Conservation (phyloP, 2,113 vertebrate species). For the Callospermophilus lateralis region DNA sequence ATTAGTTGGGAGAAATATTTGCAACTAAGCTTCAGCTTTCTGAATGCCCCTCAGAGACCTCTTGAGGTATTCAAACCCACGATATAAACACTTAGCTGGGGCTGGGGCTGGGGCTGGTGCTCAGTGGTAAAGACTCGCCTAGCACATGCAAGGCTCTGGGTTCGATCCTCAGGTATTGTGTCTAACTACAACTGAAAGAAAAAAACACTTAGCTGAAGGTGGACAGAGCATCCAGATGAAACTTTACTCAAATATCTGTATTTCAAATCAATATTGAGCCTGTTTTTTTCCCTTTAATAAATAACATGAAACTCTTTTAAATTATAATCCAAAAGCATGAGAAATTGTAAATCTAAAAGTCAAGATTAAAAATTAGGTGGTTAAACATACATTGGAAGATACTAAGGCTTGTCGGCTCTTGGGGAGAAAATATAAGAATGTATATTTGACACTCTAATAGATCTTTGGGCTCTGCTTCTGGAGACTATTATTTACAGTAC, state of each 20-base stretch:
- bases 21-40: not conserved
- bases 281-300: not conserved
- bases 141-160: too few species aligned
- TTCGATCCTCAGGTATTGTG: too few species aligned
- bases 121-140: too few species aligned
- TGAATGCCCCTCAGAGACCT: not conserved
- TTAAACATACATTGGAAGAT: not conserved
- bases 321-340: conserved; percentile 1
- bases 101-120: too few species aligned
- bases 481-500: not conserved
- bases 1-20: not conserved
- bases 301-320: conserved; percentile 40
- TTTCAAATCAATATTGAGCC: not conserved
- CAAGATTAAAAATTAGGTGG: not conserved
- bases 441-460: not conserved
- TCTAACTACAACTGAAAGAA: too few species aligned
- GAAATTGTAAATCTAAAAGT: conserved; percentile 15
- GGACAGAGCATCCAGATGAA: not conserved
- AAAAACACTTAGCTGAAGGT: not conserved
- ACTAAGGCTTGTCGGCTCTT: not conserved
- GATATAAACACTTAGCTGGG: not conserved
- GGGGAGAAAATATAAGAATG: not conserved
- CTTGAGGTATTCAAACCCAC: not conserved
- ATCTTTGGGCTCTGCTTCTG: conserved; percentile 1
- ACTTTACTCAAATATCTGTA: not conserved